phyloP scores from a whole-genome alignment of 2,797 vertebrate genomes.

The Carduelis carduelis region DNA sequence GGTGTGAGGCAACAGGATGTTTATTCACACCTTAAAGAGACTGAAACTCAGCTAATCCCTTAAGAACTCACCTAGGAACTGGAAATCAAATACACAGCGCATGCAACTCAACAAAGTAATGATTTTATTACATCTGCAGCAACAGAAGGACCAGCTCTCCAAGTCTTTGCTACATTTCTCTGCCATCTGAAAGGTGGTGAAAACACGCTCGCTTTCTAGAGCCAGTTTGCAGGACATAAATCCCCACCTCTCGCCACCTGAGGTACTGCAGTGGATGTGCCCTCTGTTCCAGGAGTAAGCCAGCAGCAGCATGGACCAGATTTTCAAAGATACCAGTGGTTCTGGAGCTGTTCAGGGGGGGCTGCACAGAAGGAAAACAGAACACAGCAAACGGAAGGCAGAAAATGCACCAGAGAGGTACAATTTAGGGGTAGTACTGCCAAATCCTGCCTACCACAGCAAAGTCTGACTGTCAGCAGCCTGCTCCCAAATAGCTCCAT shows the following conservation, averaged over 20 bases:
- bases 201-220: neutral
- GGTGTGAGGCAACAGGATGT: slow-evolving; percentile 23
- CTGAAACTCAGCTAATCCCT: slow-evolving; percentile 53
- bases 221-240: neutral
- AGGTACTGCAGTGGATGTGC: neutral
- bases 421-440: neutral
- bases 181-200: neutral
- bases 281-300: neutral
- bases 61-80: slow-evolving; percentile 12
- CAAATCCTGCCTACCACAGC: neutral
- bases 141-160: neutral
- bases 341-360: neutral
- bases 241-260: too few relatives aligned
- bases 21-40: slow-evolving; percentile 5
- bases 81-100: neutral
- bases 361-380: neutral
- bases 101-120: neutral
- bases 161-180: neutral
- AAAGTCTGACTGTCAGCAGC: neutral
- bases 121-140: neutral
- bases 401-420: neutral
- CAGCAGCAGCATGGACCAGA: neutral
- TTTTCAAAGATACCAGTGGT: neutral
- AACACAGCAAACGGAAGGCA: neutral
- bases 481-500: neutral